Evolutionary conservation across 2,888 invertebrate genomes (phyloP).

Genomic region (Leptopterna dolabrata): DNA sequence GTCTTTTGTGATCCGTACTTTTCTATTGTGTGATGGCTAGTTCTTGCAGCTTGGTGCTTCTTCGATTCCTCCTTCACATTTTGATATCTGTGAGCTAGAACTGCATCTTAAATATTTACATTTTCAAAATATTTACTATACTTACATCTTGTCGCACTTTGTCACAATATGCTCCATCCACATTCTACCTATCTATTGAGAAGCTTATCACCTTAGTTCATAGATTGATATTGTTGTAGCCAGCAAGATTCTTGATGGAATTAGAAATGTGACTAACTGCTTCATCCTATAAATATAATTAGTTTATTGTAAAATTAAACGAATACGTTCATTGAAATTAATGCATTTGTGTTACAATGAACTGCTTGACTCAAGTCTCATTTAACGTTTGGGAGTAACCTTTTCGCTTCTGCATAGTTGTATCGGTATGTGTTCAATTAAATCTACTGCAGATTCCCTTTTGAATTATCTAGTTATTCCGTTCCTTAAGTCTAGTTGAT

Average conservation of each 20-base stretch:
- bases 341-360: too few relatives aligned
- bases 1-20: neutral
- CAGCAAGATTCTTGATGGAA: neutral
- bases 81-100: neutral
- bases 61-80: neutral
- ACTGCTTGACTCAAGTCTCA: too few relatives aligned
- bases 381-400: too few relatives aligned
- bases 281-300: too few relatives aligned
- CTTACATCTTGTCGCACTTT: neutral
- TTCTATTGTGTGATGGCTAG: conserved; percentile 11
- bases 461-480: too few relatives aligned
- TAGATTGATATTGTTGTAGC: neutral
- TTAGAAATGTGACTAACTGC: neutral
- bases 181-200: neutral
- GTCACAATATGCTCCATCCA: neutral
- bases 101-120: neutral
- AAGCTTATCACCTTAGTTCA: neutral
- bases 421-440: too few relatives aligned
- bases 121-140: neutral
- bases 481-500: too few relatives aligned
- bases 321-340: too few relatives aligned
- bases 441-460: too few relatives aligned
- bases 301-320: too few relatives aligned
- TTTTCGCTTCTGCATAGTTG: too few relatives aligned
- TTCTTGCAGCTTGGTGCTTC: conserved; percentile 19